Conservation (phyloP, 2,113 vertebrate genomes). For the Xenotilapia leptura region DNA sequence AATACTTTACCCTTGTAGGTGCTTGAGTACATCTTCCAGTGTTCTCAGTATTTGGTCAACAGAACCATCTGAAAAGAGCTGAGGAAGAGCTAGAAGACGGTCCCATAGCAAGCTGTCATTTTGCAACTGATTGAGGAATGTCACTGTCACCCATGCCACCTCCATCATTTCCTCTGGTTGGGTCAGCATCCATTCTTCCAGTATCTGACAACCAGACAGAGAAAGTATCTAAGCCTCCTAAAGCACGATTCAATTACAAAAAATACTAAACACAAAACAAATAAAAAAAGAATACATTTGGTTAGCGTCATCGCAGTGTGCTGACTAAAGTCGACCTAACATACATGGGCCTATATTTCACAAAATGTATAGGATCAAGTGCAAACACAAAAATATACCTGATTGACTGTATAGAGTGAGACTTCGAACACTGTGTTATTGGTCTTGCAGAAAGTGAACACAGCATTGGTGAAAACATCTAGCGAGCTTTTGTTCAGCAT, state of each 20-base stretch:
- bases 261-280: neutral
- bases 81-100: slow-evolving; percentile 51
- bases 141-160: neutral
- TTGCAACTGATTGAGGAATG: slow-evolving; percentile 55
- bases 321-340: neutral
- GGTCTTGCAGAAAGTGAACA: slow-evolving; percentile 57
- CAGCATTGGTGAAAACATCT: neutral
- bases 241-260: neutral
- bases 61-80: slow-evolving; percentile 26
- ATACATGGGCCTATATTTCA: neutral
- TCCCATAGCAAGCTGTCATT: slow-evolving; percentile 63
- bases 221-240: neutral
- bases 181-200: slow-evolving; percentile 40
- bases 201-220: slow-evolving; percentile 28
- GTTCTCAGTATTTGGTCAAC: slow-evolving; percentile 3
- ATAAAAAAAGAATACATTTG: neutral
- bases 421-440: slow-evolving; percentile 60
- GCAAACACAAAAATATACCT: slow-evolving; percentile 37
- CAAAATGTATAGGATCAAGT: neutral
- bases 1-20: slow-evolving; percentile 47
- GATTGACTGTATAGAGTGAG: slow-evolving; percentile 45
- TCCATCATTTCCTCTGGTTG: slow-evolving; percentile 26
- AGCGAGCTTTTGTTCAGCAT: slow-evolving; percentile 14
- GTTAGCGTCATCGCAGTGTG: neutral
- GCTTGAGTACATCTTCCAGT: neutral